Conservation (phyloP, 2,888 invertebrate genomes). For the Orthosia incerta region DNA sequence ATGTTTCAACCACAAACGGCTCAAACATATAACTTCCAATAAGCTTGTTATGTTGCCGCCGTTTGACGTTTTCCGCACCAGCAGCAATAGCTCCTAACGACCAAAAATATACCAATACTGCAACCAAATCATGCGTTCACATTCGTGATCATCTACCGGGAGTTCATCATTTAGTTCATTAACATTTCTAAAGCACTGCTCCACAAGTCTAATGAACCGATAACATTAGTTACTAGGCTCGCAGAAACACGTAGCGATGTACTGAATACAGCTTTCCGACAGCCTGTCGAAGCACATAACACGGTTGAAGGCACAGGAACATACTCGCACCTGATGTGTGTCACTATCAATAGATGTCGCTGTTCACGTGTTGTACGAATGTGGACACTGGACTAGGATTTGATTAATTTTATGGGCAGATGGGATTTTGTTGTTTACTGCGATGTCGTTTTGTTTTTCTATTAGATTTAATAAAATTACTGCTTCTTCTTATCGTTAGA, state of each 20-base stretch:
- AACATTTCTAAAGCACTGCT: background rate
- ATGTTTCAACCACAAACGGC: no score
- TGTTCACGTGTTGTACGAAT: slow-evolving; percentile 39
- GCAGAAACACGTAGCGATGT: slow-evolving; percentile 37
- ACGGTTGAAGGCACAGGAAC: slow-evolving; percentile 54
- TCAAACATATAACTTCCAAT: no score
- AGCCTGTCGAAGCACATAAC: slow-evolving; percentile 50
- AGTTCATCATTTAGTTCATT: slow-evolving; percentile 6
- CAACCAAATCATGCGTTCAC: background rate
- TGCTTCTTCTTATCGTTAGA: no score
- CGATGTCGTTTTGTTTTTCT: background rate
- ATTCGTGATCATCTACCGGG: background rate
- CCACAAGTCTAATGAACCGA: slow-evolving; percentile 8
- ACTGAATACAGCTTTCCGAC: slow-evolving; percentile 45
- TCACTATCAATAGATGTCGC: slow-evolving; percentile 52
- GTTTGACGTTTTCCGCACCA: no score
- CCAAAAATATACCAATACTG: background rate
- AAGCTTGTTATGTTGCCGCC: no score
- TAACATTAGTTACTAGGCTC: slow-evolving; percentile 41
- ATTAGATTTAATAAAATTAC: background rate
- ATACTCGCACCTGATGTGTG: slow-evolving; percentile 60
- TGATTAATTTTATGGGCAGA: slow-evolving; percentile 20
- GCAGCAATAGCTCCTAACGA: background rate
- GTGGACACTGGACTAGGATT: slow-evolving; percentile 35
- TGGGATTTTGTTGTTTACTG: background rate